A percentile compares a stretch with the other conserved stretches of the same genome.
Evolutionary conservation across 2,797 vertebrate species (phyloP).

Genomic region (Danio kyathit): DNA sequence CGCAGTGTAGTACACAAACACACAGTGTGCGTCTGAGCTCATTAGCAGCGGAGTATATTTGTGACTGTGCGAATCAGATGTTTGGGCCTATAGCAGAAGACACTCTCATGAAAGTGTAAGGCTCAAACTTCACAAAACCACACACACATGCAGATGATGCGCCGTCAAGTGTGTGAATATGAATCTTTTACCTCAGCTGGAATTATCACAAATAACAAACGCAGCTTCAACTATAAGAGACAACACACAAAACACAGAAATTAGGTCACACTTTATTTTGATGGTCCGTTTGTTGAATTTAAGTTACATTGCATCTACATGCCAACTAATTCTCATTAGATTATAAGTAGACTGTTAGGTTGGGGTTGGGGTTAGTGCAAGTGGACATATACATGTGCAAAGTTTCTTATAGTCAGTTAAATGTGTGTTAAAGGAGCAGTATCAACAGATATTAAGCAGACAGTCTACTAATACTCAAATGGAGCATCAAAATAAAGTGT

Average conservation of each 20-base stretch:
- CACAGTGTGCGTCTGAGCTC: conserved; percentile 31
- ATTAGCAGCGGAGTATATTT: conserved; percentile 42
- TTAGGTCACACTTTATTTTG: no score
- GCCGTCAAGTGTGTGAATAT: conserved; percentile 67
- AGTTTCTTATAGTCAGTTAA: no score
- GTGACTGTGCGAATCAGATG: conserved; percentile 47
- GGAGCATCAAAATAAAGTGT: no score
- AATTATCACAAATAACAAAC: conserved; percentile 25
- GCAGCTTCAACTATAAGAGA: conserved; percentile 37
- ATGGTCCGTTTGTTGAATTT: no score
- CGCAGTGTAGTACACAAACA: conserved; percentile 7
- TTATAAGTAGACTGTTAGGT: no score
- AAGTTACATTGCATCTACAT: no score
- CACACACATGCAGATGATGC: conserved; percentile 50
- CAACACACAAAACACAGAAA: conserved; percentile 14
- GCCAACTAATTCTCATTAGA: no score
- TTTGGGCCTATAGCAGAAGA: conserved; percentile 23
- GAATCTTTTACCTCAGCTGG: conserved; percentile 53
- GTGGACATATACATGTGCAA: no score
- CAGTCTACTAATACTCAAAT: no score
- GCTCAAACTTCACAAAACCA: conserved; percentile 28
- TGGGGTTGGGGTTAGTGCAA: no score
- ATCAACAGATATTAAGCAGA: no score
- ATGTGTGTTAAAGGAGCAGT: no score
- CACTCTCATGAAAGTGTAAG: conserved; percentile 12